Evolutionary conservation across 2,888 invertebrate genomes (phyloP), one percentile per base, ranked within the genome.

Genomic region (Parochlus steinenii): DNA sequence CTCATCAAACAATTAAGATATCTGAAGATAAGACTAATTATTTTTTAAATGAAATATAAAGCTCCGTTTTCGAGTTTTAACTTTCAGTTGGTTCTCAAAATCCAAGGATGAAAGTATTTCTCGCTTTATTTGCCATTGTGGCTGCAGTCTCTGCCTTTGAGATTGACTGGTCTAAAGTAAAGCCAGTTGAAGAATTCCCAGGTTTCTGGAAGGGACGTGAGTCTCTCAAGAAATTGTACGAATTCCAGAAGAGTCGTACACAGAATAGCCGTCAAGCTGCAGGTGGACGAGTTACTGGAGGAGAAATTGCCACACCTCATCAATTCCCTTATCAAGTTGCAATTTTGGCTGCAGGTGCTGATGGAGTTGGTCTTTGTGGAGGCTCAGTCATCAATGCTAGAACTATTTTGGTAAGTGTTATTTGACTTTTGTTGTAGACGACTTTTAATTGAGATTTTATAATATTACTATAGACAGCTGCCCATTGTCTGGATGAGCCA

Each of bases 281-380:
- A 8, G 23, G 4, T 17, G 24, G 30, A 12, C 39, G 42, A 10
- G 41, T 42, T 29, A 37, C 39, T 22, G 37, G 38, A 12, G 42
- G 42, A n/a, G 6, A 33, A 19, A 24, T 29, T 16, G 42, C 42
- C 2, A 10, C 10, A 14, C 42, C 41, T 12, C 30, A 40, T 19
- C 40, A 40, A 31, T 42, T 42, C 20, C 40, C 41, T 2, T 41
- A 42, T 27, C 41, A 41, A 31, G 40, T 18, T 29, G 31, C 22
- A 11, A 7, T 11, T 11, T 20, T 31, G 12, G n/a, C n/a, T n/a
- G n/a, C n/a, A n/a, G n/a, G n/a, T n/a, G n/a, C n/a, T n/a, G n/a
- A n/a, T n/a, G 16, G 22, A 6, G 8, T 10, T 22, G 22, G 22
- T 22, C 22, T 22, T 10, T 22, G 36, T 10, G 36, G 36, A 10